Evolutionary conservation across 2,797 vertebrate genomes (phyloP), one percentile per base, ranked within the genome.

Genomic region (Benthosema pterotum): DNA sequence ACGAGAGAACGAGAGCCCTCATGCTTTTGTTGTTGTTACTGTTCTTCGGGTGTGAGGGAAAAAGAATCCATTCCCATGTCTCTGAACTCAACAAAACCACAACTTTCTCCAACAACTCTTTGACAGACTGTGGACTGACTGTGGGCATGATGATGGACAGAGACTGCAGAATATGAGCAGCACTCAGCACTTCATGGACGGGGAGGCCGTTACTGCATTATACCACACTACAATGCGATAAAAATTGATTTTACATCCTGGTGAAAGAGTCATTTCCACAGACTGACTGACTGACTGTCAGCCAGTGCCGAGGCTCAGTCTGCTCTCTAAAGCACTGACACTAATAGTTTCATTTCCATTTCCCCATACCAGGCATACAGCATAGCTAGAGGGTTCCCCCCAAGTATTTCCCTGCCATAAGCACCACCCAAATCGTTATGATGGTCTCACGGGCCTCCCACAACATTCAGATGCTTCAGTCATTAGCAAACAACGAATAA

Each of bases 231-330:
- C 70, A 86, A 89, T 65, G 57, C 70, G 57, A 86, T 91, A 71
- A 73, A 66, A 73, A 91, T 89, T 76, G 89, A 90, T 91, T 87
- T 82, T 74, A 76, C 73, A 84, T 85, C 75, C 65, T 73, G 85
- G 82, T 48, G 73, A 85, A 78, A 74, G 74, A 84, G 72, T 74
- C 67, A 38, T 82, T 82, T 75, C 58, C 19, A 25, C 82, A 73
- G 72, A 89, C 72, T 77, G 69, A 71, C 69, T 70, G 43, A 77
- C n/a, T n/a, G n/a, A n/a, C n/a, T n/a, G n/a, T n/a, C n/a, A n/a
- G n/a, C n/a, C n/a, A n/a, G n/a, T n/a, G n/a, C n/a, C n/a, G n/a
- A n/a, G n/a, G n/a, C 69, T 69, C 52, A 52, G 60, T 59, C 69
- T 67, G 71, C 82, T 74, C 3, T 76, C 55, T 52, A 42, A 57